Evolutionary conservation across 64 coral and sea anemone genomes (phyloP).

Genomic region (Actinia equina): DNA sequence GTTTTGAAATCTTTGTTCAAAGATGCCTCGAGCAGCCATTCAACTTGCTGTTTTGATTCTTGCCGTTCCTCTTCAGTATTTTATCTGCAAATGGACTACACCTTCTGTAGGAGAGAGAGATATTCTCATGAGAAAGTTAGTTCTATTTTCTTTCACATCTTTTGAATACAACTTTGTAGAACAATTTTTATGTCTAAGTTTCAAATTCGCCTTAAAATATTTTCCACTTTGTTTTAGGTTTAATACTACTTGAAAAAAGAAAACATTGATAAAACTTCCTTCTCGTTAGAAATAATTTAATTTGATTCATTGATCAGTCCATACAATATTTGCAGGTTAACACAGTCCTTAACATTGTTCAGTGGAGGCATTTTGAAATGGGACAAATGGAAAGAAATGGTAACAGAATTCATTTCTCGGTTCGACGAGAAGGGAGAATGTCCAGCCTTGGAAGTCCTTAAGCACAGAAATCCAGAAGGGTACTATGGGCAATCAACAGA

Average conservation of each 20-base stretch:
- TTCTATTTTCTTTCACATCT: too few species aligned
- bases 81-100: conserved; percentile 30
- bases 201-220: too few species aligned
- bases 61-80: conserved; percentile 15
- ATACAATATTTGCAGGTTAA: conserved; percentile 15
- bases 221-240: too few species aligned
- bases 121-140: conserved; percentile 25
- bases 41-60: conserved; percentile 21
- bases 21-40: conserved; percentile 26
- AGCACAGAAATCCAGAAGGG: conserved; percentile 65
- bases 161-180: not conserved
- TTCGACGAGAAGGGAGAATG: conserved; percentile 81
- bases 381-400: conserved; percentile 72
- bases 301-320: too few species aligned
- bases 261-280: too few species aligned
- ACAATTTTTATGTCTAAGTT: too few species aligned
- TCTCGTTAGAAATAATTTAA: too few species aligned
- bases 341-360: conserved; percentile 40
- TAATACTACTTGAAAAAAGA: too few species aligned
- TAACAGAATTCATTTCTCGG: conserved; percentile 24
- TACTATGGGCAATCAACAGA: conserved; percentile 74
- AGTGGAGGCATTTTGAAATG: conserved; percentile 57
- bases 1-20: not conserved
- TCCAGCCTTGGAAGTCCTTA: conserved; percentile 81
- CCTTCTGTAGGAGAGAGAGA: conserved; percentile 29